Conservation (phyloP, 2,113 vertebrate species). For the Anhinga anhinga region DNA sequence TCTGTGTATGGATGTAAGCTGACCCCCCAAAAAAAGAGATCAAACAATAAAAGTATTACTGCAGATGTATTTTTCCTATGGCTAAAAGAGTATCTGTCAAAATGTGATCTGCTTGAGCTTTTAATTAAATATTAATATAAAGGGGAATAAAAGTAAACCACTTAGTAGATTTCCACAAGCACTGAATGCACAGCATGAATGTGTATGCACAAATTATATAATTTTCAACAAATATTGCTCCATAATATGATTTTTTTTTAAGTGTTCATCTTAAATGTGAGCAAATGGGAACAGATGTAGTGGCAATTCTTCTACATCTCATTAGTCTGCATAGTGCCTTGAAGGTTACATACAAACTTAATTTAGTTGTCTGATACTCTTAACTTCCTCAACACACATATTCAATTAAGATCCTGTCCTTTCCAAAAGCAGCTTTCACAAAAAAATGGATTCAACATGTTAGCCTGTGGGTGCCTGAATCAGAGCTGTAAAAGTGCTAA, state of each 20-base stretch:
- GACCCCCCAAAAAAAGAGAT: neutral
- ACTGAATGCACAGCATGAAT: neutral
- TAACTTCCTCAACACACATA: neutral
- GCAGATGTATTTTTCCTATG: neutral
- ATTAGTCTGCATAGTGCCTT: neutral
- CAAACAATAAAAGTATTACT: neutral
- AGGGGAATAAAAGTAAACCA: neutral
- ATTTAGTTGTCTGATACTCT: neutral
- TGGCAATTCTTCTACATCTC: neutral
- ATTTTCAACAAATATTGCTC: neutral
- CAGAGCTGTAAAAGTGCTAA: neutral
- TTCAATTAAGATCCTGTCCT: conserved; percentile 37
- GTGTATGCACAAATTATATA: neutral
- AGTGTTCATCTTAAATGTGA: neutral
- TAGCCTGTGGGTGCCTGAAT: neutral
- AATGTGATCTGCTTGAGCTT: neutral
- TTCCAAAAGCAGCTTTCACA: neutral
- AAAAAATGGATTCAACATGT: neutral
- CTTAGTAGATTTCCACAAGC: neutral
- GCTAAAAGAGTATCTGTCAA: neutral
- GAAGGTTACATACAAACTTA: conserved; percentile 48
- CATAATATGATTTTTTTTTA: neutral
- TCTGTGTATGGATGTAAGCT: neutral
- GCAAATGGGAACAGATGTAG: neutral
- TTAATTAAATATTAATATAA: conserved; percentile 52